phyloP scores from a whole-genome alignment of 2,113 vertebrate genomes.

The Oophaga pumilio region DNA sequence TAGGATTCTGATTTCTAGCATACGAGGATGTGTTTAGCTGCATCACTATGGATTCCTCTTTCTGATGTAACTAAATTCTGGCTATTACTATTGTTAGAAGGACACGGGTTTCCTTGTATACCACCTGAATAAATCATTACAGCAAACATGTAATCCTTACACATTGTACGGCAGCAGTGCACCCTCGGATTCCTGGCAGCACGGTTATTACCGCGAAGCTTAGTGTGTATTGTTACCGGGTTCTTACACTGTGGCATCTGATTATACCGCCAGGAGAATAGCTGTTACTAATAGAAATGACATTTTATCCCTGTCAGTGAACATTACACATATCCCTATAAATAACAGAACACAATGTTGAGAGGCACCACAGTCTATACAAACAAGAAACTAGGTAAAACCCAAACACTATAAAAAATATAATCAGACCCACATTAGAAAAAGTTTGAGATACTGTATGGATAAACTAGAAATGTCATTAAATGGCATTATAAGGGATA shows the following conservation, averaged over 20 bases:
- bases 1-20: slow-evolving; percentile 6
- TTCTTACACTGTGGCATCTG: slow-evolving; percentile 13
- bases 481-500: too few relatives aligned
- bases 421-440: background rate
- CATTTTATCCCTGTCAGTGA: background rate
- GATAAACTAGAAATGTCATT: background rate
- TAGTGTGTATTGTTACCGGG: slow-evolving; percentile 9
- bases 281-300: background rate
- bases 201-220: background rate
- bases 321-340: background rate
- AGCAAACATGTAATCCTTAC: slow-evolving; percentile 35
- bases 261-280: background rate
- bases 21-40: background rate
- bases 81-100: slow-evolving; percentile 29
- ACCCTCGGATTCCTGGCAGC: slow-evolving; percentile 35
- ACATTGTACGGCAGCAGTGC: slow-evolving; percentile 32
- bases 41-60: slow-evolving; percentile 38
- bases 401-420: background rate
- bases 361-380: background rate
- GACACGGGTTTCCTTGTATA: slow-evolving; percentile 38
- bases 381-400: background rate
- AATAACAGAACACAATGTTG: background rate
- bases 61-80: slow-evolving; percentile 40
- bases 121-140: slow-evolving; percentile 44
- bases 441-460: background rate